A percentile compares a stretch with the other conserved stretches of the same genome.
Conservation (phyloP, 2,797 vertebrate genomes). For the Melanotaenia parkinsoni region DNA sequence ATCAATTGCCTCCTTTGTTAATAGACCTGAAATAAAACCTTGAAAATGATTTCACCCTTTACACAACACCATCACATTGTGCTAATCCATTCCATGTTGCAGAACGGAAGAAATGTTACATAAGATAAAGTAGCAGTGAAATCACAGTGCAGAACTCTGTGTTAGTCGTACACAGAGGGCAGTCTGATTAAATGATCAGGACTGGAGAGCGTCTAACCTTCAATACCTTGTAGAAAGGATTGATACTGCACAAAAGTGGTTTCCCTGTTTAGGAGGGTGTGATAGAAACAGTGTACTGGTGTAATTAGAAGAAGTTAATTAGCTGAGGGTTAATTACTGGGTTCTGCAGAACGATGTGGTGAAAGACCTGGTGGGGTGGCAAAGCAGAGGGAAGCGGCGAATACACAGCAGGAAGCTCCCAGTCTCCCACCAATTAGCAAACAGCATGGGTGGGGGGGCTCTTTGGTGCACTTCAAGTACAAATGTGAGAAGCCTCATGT, state of each 20-base stretch:
- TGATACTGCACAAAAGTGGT: slow-evolving; percentile 67
- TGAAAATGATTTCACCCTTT: slow-evolving; percentile 74
- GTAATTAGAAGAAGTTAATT: slow-evolving; percentile 99
- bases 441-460: slow-evolving; percentile 72
- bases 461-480: slow-evolving; percentile 82
- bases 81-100: slow-evolving; percentile 66
- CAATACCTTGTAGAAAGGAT: slow-evolving; percentile 65
- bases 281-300: slow-evolving; percentile 91
- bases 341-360: slow-evolving; percentile 82
- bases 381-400: slow-evolving; percentile 80
- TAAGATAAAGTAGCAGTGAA: slow-evolving; percentile 36
- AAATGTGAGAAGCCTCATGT: slow-evolving; percentile 77
- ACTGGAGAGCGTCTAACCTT: slow-evolving; percentile 55
- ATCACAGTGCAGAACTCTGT: slow-evolving; percentile 34
- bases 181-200: slow-evolving; percentile 57
- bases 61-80: slow-evolving; percentile 68
- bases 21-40: slow-evolving; percentile 76
- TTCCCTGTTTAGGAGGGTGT: slow-evolving; percentile 89
- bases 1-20: slow-evolving; percentile 78
- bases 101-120: slow-evolving; percentile 62
- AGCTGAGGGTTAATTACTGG: slow-evolving; percentile 98
- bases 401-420: slow-evolving; percentile 85
- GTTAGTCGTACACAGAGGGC: slow-evolving; percentile 29
- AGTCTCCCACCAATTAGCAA: slow-evolving; percentile 87
- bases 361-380: slow-evolving; percentile 81